Base-by-base conservation (phyloP, 2,797 vertebrate genomes). In the Chrosomus eos region DNA sequence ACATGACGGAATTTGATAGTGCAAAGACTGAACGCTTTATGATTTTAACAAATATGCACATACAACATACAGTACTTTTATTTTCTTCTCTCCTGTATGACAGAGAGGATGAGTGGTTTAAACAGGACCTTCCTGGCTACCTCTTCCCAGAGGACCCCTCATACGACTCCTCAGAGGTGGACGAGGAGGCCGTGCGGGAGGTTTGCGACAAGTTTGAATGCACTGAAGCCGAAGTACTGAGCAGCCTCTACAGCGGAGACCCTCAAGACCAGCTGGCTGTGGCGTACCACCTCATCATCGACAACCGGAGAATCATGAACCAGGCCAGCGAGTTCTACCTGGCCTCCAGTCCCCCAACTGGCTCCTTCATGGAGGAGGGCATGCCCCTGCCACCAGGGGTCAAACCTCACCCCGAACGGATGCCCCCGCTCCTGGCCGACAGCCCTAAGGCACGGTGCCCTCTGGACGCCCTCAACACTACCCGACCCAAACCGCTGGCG, bases 311-410 rank as follows among this genome's bases (percentile, higher is more conserved):
- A 90, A 99, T 99, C 92, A 99, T 99, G 98, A 99, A 98, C 91
- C 97, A 99, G 92, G 98, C 98, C 93, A 99, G 97, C 6, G 98
- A 99, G 93, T 99, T 99, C 95, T 99, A 99, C 95, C 94, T 99
- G 40, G 98, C 98, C 83, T 99, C 98, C 87, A 99, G 98, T 90
- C 98, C 98, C 0, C 98, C 98, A 0, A 97, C 97, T 0, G 94
- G 97, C 88, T 99, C 98, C 75, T 99, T 99, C 88, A 99, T 99
- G 88, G 98, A 99, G 0, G 98, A 99, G 68, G 97, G 96, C 58
- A 94, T 98, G 96, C 95, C 93, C 38, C 95, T 99, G 83, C 97
- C 97, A 6, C 97, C 96, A 0, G 97, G 97, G 23, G 92, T 99
- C 82, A 99, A 98, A 89, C 96, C 98, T 2, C 98, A 99, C 87